These are phyloP conservation scores for Isaurus tuberculatus DNA, from an alignment of 92 coral and sea anemone genomes.

Conservation along the genomic window DNA sequence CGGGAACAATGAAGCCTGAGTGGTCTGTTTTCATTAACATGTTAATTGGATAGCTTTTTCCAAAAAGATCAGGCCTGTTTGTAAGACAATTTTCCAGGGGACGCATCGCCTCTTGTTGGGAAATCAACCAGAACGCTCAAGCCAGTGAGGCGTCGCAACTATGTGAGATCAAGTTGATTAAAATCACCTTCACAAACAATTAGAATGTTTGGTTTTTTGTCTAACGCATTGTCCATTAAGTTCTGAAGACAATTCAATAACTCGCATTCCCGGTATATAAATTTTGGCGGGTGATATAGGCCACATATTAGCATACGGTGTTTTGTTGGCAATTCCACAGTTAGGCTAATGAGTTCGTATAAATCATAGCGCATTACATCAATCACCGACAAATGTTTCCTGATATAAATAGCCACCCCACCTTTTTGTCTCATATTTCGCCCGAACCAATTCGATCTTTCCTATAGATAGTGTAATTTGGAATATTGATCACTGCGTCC, in stretches of 20 bases:
- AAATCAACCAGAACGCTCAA: constrained; percentile 45
- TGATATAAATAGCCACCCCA: constrained; percentile 9
- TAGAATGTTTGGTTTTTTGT: constrained; percentile 15
- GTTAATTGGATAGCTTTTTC: constrained; percentile 44
- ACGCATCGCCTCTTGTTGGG: constrained; percentile 48
- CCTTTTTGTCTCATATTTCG: constrained; percentile 29
- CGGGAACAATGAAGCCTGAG: constrained; percentile 40
- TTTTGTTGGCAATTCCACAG: neutral
- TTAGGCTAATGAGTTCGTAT: constrained; percentile 15
- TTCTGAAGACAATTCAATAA: constrained; percentile 44
- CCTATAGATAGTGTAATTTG: constrained; percentile 16
- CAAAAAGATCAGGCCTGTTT: constrained; percentile 53
- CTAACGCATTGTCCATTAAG: constrained; percentile 1
- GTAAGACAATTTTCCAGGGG: constrained; percentile 52
- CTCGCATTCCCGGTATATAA: neutral
- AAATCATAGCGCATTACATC: neutral
- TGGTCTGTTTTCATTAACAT: constrained; percentile 43
- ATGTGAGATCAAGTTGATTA: constrained; percentile 36
- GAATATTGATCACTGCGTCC: constrained; percentile 24
- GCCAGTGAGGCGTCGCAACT: constrained; percentile 40
- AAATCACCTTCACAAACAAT: neutral
- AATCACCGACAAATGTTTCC: constrained; percentile 20
- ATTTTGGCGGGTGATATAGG: neutral
- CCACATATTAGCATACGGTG: constrained; percentile 5
- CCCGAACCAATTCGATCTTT: constrained; percentile 43